Percentiles rank a stretch among this genome's conserved stretches.
Evolutionary conservation across 2,888 invertebrate species (phyloP).

Genomic region (Dione juno): DNA sequence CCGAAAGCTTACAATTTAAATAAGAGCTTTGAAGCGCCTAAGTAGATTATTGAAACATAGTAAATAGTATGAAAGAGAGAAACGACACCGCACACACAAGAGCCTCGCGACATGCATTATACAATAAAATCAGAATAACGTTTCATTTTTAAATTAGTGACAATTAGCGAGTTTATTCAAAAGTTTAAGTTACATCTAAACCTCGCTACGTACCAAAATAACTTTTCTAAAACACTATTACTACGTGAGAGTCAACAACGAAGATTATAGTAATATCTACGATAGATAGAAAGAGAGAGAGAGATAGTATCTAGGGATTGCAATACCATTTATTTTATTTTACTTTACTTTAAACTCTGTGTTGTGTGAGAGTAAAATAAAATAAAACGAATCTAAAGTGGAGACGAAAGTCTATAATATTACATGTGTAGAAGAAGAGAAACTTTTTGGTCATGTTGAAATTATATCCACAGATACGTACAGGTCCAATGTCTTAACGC

Average conservation of each 20-base stretch:
- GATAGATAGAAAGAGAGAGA: slow-evolving; percentile 48
- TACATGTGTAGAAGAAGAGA: slow-evolving; percentile 38
- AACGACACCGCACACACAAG: slow-evolving; percentile 77
- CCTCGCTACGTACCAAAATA: slow-evolving; percentile 78
- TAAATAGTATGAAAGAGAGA: slow-evolving; percentile 65
- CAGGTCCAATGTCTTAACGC: slow-evolving; percentile 63
- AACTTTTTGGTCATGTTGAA: slow-evolving; percentile 63
- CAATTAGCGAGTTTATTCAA: slow-evolving; percentile 63
- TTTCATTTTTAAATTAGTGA: slow-evolving; percentile 76
- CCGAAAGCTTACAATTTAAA: slow-evolving; percentile 71
- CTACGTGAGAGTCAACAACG: slow-evolving; percentile 80
- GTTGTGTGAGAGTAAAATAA: slow-evolving; percentile 29
- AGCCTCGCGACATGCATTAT: slow-evolving; percentile 65
- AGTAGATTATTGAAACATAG: slow-evolving; percentile 51
- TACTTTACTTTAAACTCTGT: slow-evolving; percentile 13
- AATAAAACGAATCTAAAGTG: slow-evolving; percentile 22
- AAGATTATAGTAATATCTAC: slow-evolving; percentile 69
- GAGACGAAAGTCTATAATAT: slow-evolving; percentile 24
- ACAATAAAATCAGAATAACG: slow-evolving; percentile 32
- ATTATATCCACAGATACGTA: slow-evolving; percentile 53
- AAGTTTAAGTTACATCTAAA: slow-evolving; percentile 57
- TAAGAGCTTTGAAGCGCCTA: slow-evolving; percentile 62
- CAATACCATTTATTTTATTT: slow-evolving; percentile 32
- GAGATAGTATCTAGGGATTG: slow-evolving; percentile 41
- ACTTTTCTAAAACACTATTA: slow-evolving; percentile 67